Evolutionary conservation across 1,140 invertebrate genomes (phyloP), one percentile per base, ranked within the genome.

Genomic region (Chironomus striatipennis): DNA sequence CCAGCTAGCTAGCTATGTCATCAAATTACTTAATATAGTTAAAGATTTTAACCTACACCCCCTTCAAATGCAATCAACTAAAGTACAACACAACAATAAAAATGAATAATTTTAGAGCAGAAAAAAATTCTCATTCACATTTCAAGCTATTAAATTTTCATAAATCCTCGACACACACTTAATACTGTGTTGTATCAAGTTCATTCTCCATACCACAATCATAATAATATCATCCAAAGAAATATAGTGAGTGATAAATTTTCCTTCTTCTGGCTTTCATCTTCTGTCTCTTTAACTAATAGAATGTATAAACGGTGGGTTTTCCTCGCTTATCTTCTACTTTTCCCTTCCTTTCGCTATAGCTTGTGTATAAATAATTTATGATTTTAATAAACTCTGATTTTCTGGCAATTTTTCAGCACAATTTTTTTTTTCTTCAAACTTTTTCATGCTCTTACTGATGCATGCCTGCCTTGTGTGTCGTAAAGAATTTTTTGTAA

Each of bases 381-480:
- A 70, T 70, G 65, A 70, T 70, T 70, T 70, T 70, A 70, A 70
- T 70, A 70, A 70, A 70, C 65, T 70, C 65, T 70, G 65, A 70
- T 70, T 70, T 70, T 18, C 65, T 70, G 65, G 65, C 65, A 70
- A 70, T 70, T 20, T 70, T 70, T 70, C 65, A 70, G 65, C 17
- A 18, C 24, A 34, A 1, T 2, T 2, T 34, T 34, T 34, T 2
- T 34, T 34, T 34, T 34, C 24, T 34, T 34, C 24, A 34, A 34
- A 70, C 17, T 70, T 70, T 70, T 18, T 70, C n/a, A 6, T 67
- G 43, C 43, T 15, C n/a, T n/a, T n/a, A 5, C 24, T 34, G 24
- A 34, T 34, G 24, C 24, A n/a, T 43, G 6, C 42, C 10, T 57
- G 12, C 20, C 65, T 70, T 70, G 65, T 70, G 65, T 70, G 20